Evolutionary conservation across 2,797 vertebrate genomes (phyloP), one percentile per base, ranked within the genome.

Genomic region (Dallia pectoralis): DNA sequence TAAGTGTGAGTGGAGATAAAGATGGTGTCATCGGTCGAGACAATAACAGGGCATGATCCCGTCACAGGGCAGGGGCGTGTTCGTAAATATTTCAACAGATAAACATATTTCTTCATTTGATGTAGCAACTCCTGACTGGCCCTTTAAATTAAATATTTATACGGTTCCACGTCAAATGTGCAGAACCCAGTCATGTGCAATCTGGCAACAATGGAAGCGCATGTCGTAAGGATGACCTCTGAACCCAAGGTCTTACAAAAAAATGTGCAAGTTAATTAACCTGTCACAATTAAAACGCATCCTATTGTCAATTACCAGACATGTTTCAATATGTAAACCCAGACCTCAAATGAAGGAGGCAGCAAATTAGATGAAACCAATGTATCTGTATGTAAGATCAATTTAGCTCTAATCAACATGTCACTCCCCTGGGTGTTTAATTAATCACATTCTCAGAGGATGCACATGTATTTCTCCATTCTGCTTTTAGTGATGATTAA

Each of bases 251-350:
- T 82, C 81, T 80, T 83, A 77, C 72, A 73, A 72, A 76, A 77
- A 76, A 67, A 30, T 85, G 86, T 74, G 68, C 68, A 78, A 83
- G 87, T 88, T 88, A 79, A 89, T 90, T 88, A 79, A 84, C 80
- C 81, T 67, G 22, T 69, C 72, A 79, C 40, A 79, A 88, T 79
- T 53, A 82, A 79, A 84, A 80, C 69, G 65, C 74, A 84, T 74
- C 79, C 88, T 88, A 88, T 91, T 89, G 91, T 92, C 87, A 86
- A 87, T 89, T 87, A 86, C 82, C 22, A 69, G 36, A 79, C 84
- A 77, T 89, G 87, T 91, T 88, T 85, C 12, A 8, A 74, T 85
- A 84, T 82, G 83, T 82, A 70, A 87, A 87, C 86, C 22, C 73
- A 77, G 86, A 87, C 86, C 88, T 87, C 78, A 82, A 84, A 82